Evolutionary conservation across 2,888 invertebrate species (phyloP), one percentile per base, ranked within the genome.

Genomic region (Glomeris marginata): DNA sequence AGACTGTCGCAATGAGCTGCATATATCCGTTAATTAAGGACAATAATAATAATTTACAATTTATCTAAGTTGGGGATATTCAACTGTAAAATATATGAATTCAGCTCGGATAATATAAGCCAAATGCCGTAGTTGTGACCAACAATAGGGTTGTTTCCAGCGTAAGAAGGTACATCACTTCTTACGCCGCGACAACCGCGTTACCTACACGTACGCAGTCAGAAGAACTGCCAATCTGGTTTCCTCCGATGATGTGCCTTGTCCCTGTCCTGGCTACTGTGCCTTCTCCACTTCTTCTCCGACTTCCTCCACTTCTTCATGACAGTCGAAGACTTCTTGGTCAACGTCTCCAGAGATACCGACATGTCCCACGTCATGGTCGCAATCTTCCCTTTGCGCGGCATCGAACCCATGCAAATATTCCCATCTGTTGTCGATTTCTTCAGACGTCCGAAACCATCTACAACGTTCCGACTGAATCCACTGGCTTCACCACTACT

Each of bases 351-450:
- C 48, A 73, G 60, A 56, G 74, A 74, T 20, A 74, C 62, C n/a
- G 50, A 50, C 50, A 50, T 50, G 35, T 50, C 46, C 50, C 20
- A 74, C 73, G 60, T 74, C 74, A 59, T 74, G 74, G 58, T 74
- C 74, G 60, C 74, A 73, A 58, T 75, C 74, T 4, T 74, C 73
- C 59, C 73, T 73, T 21, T 73, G 60, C 60, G 73, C 74, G 18
- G 72, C 71, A 56, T 74, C 74, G 60, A 74, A 72, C 33, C 74
- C 71, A 60, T 74, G 73, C 46, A 75, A 63, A 75, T 63, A 40
- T 72, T 73, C 3, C 74, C 73, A 56, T 75, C 74, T 13, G 74
- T 74, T 18, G 74, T 73, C 6, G 74, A 74, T 61, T 73, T 50
- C 34, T 37, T 36, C 33, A 50, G 34, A 15, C 28, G 22, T 54